Evolutionary conservation across 1,140 invertebrate species (phyloP), one percentile per base, ranked within the genome.

Genomic region (Lepidotrigona ventralis): DNA sequence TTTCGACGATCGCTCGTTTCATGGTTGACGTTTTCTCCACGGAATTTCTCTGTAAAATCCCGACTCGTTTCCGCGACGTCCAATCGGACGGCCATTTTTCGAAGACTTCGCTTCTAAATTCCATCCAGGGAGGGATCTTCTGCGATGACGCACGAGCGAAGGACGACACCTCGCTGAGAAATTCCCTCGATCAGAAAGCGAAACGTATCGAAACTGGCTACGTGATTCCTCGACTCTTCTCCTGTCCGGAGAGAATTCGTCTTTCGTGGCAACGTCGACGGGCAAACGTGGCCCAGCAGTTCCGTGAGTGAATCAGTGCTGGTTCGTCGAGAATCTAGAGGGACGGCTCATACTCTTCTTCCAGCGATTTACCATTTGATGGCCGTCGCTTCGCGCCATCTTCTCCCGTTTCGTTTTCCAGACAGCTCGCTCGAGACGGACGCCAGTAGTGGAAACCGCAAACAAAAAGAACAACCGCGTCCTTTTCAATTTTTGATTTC

Each of bases 181-280:
- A 58, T 81, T 81, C 63, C 2, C 29, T 75, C 33, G 72, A 76
- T 69, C 72, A 46, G 29, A 2, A 66, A 56, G 17, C 60, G 53
- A 56, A 56, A 29, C 71, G 72, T n/a, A 63, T 75, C 71, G 60
- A 81, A 63, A 51, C 53, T 53, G 39, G 2, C 26, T 69, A 69
- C 72, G 72, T 76, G 80, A 81, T 69, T 58, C n/a, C 53, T 3
- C 63, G 63, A n/a, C 51, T 60, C 39, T 6, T 14, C 19, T 12
- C 63, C 53, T 6, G 21, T 19, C 17, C 72, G 6, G 12, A 14
- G 33, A 68, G 72, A 51, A 76, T 68, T 81, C 63, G 75, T 81
- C 72, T 81, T 68, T 81, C 71, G 56, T 51, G 60, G 51, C 2
- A 74, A 66, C 79, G 33, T 75, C 51, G 71, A 56, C 66, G 60